Base-by-base conservation (phyloP, 2,888 invertebrate species). In the Acleris cristana region DNA sequence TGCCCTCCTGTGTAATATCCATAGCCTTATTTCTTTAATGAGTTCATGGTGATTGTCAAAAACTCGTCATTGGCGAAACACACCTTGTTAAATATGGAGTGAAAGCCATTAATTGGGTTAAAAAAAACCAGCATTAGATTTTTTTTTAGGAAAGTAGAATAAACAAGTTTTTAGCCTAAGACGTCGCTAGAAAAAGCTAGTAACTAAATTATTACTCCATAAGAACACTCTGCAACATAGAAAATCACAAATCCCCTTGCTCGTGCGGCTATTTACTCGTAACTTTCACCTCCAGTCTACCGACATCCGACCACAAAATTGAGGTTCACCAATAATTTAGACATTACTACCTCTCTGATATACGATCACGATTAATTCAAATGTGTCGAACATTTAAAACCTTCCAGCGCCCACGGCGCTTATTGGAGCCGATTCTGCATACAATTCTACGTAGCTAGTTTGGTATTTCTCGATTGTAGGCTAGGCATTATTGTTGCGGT, bases 401-500 rank as follows among this genome's bases (percentile, higher is more conserved):
- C 8, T 34, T 21, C 12, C 30, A 26, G n/a, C 34, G 19, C 51
- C 56, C 16, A 44, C 23, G 51, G 45, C 45, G 26, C 45, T 44
- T 19, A 51, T 51, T 16, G 65, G 56, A 56, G 61, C 51, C 56
- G 56, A 21, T 60, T 56, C 44, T 21, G 12, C 52, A 10, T 66
- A 52, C 30, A 48, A 7, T 52, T 56, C 34, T 51, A 52, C 21
- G 45, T 16, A 21, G 49, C 51, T n/a, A 61, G 56, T 51, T 52
- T 44, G 14, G 66, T 18, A 56, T 61, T 52, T 14, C 34, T 61
- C 21, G 44, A 53, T 57, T 62, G 66, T 62, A 61, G 57, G 56
- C 45, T 56, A 61, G 53, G 53, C 52, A 67, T 63, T 67, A 67
- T 19, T 49, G 53, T 54, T 67, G 67, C 56, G 67, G 67, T 58